Percentiles rank a stretch among this genome's conserved stretches.
Evolutionary conservation across 1,140 invertebrate genomes (phyloP).

Genomic region (Drosophila sproati): DNA sequence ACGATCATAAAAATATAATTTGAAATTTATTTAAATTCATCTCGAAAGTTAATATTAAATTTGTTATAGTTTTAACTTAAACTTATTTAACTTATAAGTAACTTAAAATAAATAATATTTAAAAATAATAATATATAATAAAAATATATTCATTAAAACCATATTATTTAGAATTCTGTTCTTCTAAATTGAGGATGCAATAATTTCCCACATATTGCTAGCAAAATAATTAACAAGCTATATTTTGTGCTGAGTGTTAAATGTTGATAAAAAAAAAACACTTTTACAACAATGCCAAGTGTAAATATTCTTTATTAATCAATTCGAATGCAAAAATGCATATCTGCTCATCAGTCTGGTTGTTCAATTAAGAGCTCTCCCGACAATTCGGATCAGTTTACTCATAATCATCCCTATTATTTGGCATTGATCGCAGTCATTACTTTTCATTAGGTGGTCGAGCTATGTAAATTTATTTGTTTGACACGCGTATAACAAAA

Average conservation of each 20-base stretch:
- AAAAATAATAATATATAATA: too few relatives aligned
- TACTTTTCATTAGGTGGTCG: conserved; percentile 59
- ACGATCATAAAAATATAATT: too few relatives aligned
- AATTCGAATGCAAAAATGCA: conserved; percentile 9
- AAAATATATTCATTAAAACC: too few relatives aligned
- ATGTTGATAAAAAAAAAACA: not conserved
- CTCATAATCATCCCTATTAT: conserved; percentile 44
- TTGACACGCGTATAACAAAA: conserved; percentile 44
- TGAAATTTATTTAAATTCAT: too few relatives aligned
- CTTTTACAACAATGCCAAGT: conserved; percentile 21
- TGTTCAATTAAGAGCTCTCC: conserved; percentile 47
- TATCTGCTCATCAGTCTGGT: conserved; percentile 9
- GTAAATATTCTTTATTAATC: conserved; percentile 54
- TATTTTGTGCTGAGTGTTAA: not conserved
- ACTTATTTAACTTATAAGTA: too few relatives aligned
- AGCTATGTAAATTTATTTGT: conserved; percentile 74
- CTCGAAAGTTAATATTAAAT: too few relatives aligned
- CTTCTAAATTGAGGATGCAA: not conserved
- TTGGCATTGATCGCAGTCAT: conserved; percentile 55
- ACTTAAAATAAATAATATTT: not conserved
- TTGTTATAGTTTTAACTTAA: not conserved
- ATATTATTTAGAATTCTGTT: not conserved
- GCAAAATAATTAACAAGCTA: not conserved
- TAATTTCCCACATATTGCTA: not conserved
- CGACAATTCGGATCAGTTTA: conserved; percentile 49